Evolutionary conservation across 1,140 invertebrate genomes (phyloP).

Genomic region (Tigriopus japonicus): DNA sequence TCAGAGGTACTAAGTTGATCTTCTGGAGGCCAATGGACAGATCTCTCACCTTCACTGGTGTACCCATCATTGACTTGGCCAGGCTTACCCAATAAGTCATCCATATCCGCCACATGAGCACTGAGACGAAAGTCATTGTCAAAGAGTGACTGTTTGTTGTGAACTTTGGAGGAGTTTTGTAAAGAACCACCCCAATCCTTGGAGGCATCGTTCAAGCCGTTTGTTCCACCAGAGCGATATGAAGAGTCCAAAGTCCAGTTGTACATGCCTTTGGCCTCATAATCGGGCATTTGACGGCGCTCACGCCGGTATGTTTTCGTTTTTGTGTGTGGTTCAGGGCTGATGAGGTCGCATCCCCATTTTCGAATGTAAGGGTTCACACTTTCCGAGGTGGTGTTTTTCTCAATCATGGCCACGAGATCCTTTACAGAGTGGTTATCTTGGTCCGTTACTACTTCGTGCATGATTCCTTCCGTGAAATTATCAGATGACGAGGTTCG

Average conservation of each 20-base stretch:
- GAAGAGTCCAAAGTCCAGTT: too few relatives aligned
- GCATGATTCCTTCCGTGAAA: constrained; percentile 11
- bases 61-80: not conserved
- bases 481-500: constrained; percentile 6
- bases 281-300: not conserved
- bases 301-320: not conserved
- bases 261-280: too few relatives aligned
- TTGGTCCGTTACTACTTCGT: constrained; percentile 3
- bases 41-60: not conserved
- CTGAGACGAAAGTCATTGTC: not conserved
- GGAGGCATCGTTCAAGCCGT: too few relatives aligned
- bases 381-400: constrained; percentile 13
- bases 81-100: constrained; percentile 1
- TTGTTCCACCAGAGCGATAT: too few relatives aligned
- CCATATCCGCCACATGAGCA: not conserved
- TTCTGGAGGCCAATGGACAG: not conserved
- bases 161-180: too few relatives aligned
- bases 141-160: not conserved
- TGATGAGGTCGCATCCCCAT: constrained; percentile 14
- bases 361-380: constrained; percentile 12
- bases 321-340: constrained; percentile 10
- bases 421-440: constrained; percentile 13
- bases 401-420: constrained; percentile 9
- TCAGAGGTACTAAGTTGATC: not conserved
- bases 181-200: not conserved